Evolutionary conservation across 2,888 invertebrate genomes (phyloP).

Genomic region (Maniola hyperantus): DNA sequence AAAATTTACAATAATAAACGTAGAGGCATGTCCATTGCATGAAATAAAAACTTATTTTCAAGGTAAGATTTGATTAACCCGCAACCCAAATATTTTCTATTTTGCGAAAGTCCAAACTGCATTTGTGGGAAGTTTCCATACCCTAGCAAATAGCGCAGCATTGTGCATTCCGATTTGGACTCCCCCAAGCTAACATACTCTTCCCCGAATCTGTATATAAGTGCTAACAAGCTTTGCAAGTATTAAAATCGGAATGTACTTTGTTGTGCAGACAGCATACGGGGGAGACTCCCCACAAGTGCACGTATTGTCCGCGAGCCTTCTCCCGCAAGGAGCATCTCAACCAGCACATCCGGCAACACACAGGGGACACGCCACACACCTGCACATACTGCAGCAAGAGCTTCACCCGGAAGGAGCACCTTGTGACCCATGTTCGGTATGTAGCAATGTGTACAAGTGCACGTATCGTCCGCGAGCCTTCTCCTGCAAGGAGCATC

Average conservation of each 20-base stretch:
- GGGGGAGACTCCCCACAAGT: constrained; percentile 91
- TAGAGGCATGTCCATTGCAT: constrained; percentile 26
- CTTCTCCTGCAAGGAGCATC: constrained; percentile 70
- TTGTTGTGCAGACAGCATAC: constrained; percentile 87
- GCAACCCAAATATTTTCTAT: neutral
- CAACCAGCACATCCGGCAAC: constrained; percentile 92
- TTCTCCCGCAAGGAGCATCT: constrained; percentile 92
- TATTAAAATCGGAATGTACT: constrained; percentile 71
- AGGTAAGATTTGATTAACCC: constrained; percentile 28
- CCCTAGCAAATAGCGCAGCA: constrained; percentile 69
- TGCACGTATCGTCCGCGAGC: neutral
- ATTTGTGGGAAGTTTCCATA: constrained; percentile 72
- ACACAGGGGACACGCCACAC: constrained; percentile 87
- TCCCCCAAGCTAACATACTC: constrained; percentile 26
- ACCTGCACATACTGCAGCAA: constrained; percentile 87
- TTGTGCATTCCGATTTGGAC: constrained; percentile 74
- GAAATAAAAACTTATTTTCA: constrained; percentile 17
- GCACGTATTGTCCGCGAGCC: constrained; percentile 82
- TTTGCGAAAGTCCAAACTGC: constrained; percentile 48
- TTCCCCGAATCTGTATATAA: constrained; percentile 11
- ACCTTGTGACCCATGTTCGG: constrained; percentile 85
- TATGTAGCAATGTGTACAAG: constrained; percentile 43
- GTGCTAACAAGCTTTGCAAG: constrained; percentile 26
- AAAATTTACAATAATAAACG: constrained; percentile 9
- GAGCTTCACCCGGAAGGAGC: constrained; percentile 88